A percentile compares a stretch with the other conserved stretches of the same genome.
phyloP scores from a whole-genome alignment of 1,140 invertebrate species.

The Hypothenemus hampei region DNA sequence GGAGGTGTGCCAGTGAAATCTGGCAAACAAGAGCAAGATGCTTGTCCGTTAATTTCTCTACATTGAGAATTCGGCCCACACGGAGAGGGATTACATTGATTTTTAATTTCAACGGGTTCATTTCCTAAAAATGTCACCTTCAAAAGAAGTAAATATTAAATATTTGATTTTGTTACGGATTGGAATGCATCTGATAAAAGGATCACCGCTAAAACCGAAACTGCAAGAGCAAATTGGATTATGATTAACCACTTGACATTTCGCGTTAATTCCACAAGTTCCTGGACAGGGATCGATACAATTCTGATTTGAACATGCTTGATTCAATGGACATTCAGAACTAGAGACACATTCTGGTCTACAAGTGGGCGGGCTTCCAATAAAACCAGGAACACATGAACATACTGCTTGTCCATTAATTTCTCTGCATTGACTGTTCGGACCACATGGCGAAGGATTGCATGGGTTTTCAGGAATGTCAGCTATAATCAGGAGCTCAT shows the following conservation, averaged over 20 bases:
- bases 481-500: slow-evolving; percentile 31
- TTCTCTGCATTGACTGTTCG: slow-evolving; percentile 59
- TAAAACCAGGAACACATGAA: slow-evolving; percentile 59
- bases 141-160: background rate
- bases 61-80: slow-evolving; percentile 79
- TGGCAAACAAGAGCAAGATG: slow-evolving; percentile 61
- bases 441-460: slow-evolving; percentile 61
- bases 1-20: slow-evolving; percentile 64
- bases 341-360: slow-evolving; percentile 78
- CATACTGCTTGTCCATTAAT: slow-evolving; percentile 61
- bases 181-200: slow-evolving; percentile 50
- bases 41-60: slow-evolving; percentile 53
- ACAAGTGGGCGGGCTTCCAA: slow-evolving; percentile 63
- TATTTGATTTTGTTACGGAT: slow-evolving; percentile 34
- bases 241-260: slow-evolving; percentile 69
- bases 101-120: slow-evolving; percentile 41
- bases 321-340: slow-evolving; percentile 68
- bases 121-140: slow-evolving; percentile 16
- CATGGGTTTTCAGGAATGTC: slow-evolving; percentile 54
- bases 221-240: slow-evolving; percentile 55
- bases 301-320: slow-evolving; percentile 69
- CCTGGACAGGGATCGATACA: slow-evolving; percentile 71
- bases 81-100: slow-evolving; percentile 71
- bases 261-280: slow-evolving; percentile 66
- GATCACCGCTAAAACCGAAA: slow-evolving; percentile 51